Percentiles rank a stretch among this genome's conserved stretches.
Evolutionary conservation across 2,797 vertebrate genomes (phyloP).

Genomic region (Parambassis ranga): DNA sequence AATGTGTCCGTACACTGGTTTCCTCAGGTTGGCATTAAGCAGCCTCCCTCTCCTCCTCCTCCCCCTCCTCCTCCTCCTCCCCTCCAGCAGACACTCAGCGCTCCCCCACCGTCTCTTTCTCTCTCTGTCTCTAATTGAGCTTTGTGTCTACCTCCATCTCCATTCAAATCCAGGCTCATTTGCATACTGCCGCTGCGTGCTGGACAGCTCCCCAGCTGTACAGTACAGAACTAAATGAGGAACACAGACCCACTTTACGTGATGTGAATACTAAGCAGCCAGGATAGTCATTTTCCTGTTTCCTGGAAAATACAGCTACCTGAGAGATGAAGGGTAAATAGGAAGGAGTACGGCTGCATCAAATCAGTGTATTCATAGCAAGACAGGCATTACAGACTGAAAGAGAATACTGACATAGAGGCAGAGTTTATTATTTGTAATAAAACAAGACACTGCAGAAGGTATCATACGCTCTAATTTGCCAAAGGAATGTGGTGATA

Average conservation of each 20-base stretch:
- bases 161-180: constrained; percentile 85
- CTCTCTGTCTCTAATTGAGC: constrained; percentile 79
- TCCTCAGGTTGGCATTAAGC: constrained; percentile 78
- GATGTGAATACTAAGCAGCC: constrained; percentile 87
- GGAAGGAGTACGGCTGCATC: constrained; percentile 40
- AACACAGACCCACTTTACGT: constrained; percentile 92
- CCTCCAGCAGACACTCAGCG: constrained; percentile 58
- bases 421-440: constrained; percentile 28
- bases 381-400: constrained; percentile 34
- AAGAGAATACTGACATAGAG: constrained; percentile 20
- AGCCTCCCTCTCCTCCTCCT: constrained; percentile 43
- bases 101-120: constrained; percentile 58
- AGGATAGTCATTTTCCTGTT: constrained; percentile 51
- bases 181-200: constrained; percentile 80
- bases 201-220: constrained; percentile 88
- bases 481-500: too few relatives aligned
- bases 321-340: constrained; percentile 46
- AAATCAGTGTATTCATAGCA: constrained; percentile 52
- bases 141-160: constrained; percentile 83
- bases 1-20: constrained; percentile 62
- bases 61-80: constrained; percentile 20
- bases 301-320: constrained; percentile 63
- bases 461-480: constrained; percentile 17
- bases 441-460: constrained; percentile 25
- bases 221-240: constrained; percentile 84